Conservation (phyloP, 2,113 vertebrate species). For the Eurypyga helias region DNA sequence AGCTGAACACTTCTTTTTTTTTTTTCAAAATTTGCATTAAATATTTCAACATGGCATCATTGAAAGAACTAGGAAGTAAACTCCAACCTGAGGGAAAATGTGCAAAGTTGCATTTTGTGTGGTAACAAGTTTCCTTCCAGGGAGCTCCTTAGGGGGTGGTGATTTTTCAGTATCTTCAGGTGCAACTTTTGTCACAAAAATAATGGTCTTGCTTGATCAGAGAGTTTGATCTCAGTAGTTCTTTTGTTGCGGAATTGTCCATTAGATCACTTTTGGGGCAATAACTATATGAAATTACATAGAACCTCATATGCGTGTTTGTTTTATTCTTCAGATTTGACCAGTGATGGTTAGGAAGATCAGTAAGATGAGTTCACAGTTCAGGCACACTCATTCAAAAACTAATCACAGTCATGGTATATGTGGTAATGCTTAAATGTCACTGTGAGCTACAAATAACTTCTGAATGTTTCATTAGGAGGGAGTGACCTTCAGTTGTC, state of each 20-base stretch:
- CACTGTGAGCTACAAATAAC: background rate
- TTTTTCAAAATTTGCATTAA: background rate
- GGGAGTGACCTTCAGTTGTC: background rate
- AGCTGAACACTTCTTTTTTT: background rate
- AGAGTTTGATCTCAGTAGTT: background rate
- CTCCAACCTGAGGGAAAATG: background rate
- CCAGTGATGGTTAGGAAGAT: background rate
- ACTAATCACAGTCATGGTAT: background rate
- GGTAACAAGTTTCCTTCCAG: background rate
- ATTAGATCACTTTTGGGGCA: background rate
- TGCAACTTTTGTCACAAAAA: background rate
- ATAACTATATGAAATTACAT: background rate
- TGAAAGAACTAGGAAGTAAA: background rate
- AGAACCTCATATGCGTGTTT: background rate
- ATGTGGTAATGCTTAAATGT: background rate
- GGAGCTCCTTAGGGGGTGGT: background rate
- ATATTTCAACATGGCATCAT: background rate
- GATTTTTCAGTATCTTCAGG: background rate
- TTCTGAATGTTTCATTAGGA: background rate
- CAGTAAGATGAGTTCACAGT: background rate
- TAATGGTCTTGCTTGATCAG: background rate
- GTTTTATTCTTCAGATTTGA: background rate
- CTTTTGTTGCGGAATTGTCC: background rate
- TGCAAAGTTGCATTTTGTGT: background rate
- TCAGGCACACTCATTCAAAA: background rate